phyloP scores from a whole-genome alignment of 1,140 invertebrate genomes.

The Apis cerana region DNA sequence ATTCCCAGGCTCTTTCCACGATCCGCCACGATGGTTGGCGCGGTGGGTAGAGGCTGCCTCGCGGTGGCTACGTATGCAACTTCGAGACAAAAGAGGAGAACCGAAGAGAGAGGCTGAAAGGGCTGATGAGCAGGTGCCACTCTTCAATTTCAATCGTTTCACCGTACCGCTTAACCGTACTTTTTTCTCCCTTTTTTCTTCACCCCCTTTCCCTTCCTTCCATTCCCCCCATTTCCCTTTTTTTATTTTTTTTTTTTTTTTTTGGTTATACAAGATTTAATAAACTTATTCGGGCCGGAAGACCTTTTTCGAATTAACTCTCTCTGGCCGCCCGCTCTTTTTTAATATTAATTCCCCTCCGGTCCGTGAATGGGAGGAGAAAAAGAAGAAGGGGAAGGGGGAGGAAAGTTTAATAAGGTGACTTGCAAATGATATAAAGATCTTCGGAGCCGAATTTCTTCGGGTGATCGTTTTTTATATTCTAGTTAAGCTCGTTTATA shows the following conservation, averaged over 20 bases:
- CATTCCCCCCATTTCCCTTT: too few species aligned
- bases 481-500: not conserved
- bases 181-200: too few species aligned
- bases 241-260: too few species aligned
- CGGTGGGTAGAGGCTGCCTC: not conserved
- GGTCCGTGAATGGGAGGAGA: too few species aligned
- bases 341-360: conserved; percentile 26
- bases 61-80: conserved; percentile 15
- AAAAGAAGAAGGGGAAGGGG: too few species aligned
- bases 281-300: conserved; percentile 14
- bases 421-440: not conserved
- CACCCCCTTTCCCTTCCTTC: too few species aligned
- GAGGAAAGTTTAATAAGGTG: not conserved
- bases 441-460: not conserved
- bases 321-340: not conserved
- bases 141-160: conserved; percentile 7
- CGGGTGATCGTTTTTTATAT: not conserved
- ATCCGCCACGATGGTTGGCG: not conserved
- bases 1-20: conserved; percentile 63
- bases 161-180: not conserved
- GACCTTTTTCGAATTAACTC: conserved; percentile 7
- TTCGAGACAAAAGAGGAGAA: conserved; percentile 16
- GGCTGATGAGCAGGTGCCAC: conserved; percentile 32
- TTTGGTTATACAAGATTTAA: conserved; percentile 15
- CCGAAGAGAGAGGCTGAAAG: not conserved